Evolutionary conservation across 2,888 invertebrate species (phyloP), one percentile per base, ranked within the genome.

Genomic region (Hermodice carunculata): DNA sequence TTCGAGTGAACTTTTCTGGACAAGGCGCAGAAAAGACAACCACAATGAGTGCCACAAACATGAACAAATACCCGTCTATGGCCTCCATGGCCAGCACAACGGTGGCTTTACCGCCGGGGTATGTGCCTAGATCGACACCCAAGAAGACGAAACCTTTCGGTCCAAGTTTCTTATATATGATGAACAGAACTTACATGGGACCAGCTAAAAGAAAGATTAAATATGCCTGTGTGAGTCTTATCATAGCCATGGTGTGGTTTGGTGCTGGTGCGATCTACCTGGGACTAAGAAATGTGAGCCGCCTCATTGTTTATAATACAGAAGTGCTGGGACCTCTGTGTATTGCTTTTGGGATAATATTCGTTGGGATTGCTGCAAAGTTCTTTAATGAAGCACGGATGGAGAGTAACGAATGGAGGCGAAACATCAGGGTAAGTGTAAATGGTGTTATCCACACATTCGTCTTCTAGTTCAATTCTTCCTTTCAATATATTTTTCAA

Each of bases 141-240:
- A 59, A 67, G 31, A 69, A 67, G 17, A 70, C 67, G 53, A 71
- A 71, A 51, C 71, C 71, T 14, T 70, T 63, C 43, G 71, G 71
- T 11, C 70, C 70, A n/a, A 59, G 57, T 22, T 70, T 63, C 62
- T 29, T 60, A 6, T 51, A 62, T 24, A 51, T 70, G 11, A 61
- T 71, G 65, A 71, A 71, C 67, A 34, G 71, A 37, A 70, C 70
- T 17, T 67, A 67, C 61, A 40, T 67, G 11, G 71, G 71, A 6
- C 70, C 71, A 2, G 71, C 70, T 37, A 32, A 46, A 52, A 67
- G 65, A 49, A 67, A 65, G 53, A n/a, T 67, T 22, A 48, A 57
- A 14, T 71, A 71, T 54, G 69, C 71, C 24, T 32, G 65, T 46
- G 61, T 52, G 5, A 57, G 56, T 44, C 26, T 44, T 29, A 40